Evolutionary conservation across 2,888 invertebrate species (phyloP).

Genomic region (Lissocephala sabroskyi): DNA sequence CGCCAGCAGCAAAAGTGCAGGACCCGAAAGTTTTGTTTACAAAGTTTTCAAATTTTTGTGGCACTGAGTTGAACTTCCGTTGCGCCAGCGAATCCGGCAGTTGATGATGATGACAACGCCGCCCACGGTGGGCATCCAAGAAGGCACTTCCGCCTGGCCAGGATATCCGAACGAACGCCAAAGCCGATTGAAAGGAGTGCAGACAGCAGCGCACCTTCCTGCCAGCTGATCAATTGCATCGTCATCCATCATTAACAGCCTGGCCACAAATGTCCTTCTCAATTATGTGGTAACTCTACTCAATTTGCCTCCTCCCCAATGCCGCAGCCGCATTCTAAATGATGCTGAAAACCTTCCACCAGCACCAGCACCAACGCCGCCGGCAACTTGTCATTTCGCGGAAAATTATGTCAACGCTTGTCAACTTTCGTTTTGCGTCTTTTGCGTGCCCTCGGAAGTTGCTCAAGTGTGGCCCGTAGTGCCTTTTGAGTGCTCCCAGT

Average conservation of each 20-base stretch:
- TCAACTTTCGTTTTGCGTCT: slow-evolving; percentile 43
- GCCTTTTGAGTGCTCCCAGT: slow-evolving; percentile 42
- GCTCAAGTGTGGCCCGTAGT: slow-evolving; percentile 39
- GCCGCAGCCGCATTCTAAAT: slow-evolving; percentile 37
- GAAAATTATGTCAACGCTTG: slow-evolving; percentile 65
- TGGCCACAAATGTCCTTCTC: slow-evolving; percentile 27
- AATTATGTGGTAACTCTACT: slow-evolving; percentile 53
- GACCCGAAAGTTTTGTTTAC: slow-evolving; percentile 59
- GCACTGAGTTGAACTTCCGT: slow-evolving; percentile 61
- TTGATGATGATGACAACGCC: too few species aligned
- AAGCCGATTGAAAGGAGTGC: too few species aligned
- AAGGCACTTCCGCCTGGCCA: too few species aligned
- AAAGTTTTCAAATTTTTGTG: slow-evolving; percentile 64
- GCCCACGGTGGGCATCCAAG: neutral
- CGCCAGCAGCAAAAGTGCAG: slow-evolving; percentile 54
- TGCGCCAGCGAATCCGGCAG: slow-evolving; percentile 1
- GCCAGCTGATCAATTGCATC: neutral
- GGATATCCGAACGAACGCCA: too few species aligned
- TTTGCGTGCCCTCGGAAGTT: neutral
- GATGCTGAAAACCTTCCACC: slow-evolving; percentile 46
- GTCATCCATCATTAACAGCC: slow-evolving; percentile 50
- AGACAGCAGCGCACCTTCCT: neutral
- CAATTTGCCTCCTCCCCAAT: slow-evolving; percentile 36
- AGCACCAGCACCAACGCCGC: slow-evolving; percentile 18
- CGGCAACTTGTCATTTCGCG: slow-evolving; percentile 54